Evolutionary conservation across 2,888 invertebrate genomes (phyloP), one percentile per base, ranked within the genome.

Genomic region (Crossocerus cetratus): DNA sequence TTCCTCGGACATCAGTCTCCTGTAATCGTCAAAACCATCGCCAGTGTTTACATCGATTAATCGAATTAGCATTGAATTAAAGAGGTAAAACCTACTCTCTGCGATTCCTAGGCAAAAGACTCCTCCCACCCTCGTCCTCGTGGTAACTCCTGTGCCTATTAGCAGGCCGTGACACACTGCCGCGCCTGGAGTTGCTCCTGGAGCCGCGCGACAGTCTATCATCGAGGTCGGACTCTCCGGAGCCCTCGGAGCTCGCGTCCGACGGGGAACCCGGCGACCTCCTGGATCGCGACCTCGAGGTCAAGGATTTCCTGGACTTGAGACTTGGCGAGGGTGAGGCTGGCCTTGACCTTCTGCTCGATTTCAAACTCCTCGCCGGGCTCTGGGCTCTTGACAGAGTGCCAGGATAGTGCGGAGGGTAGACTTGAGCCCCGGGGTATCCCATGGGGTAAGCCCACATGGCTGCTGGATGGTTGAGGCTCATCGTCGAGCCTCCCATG

Each of bases 281-380:
- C 49, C 91, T 86, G 32, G 92, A 91, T 80, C 93, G 91, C 2
- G 87, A 86, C 42, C 92, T 91, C 70, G 93, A 91, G 42, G 92
- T 91, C 85, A 94, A 91, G 0, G 96, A 95, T 78, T 95, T 93
- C 43, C 95, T 92, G 2, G 95, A 94, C 78, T 94, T 93, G 62
- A 93, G 85, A 83, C 95, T 95, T 71, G 93, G 92, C 0, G 95
- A 93, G 0, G 93, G 93, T 0, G 95, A 93, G 0, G 93, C 92
- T 4, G 94, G 94, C 3, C 93, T 93, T 8, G 88, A 88, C 43
- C 89, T 81, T 71, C 89, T 83, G 45, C 78, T 81, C 1, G 88
- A 88, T 64, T 89, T 90, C 3, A 85, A 49, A 65, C 90, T 90
- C 14, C 88, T 84, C 0, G 87, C 86, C 3, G 90, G 90, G 65